Conservation (phyloP, 2,888 invertebrate genomes). For the Catocala sponsa region DNA sequence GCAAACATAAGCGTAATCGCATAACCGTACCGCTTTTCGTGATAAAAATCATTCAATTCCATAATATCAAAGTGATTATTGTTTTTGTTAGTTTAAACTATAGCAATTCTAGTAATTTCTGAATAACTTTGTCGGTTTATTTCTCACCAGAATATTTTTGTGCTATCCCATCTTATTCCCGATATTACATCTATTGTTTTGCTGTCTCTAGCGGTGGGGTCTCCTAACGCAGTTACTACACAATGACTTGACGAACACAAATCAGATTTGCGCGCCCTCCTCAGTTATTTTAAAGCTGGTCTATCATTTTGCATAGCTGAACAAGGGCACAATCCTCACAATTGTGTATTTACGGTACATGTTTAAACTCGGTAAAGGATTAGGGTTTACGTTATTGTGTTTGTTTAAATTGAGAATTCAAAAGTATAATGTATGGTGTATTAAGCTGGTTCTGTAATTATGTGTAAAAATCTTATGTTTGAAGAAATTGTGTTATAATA, state of each 20-base stretch:
- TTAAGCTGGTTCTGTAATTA: too few relatives aligned
- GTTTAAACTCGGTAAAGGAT: constrained; percentile 26
- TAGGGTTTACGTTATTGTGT: constrained; percentile 2
- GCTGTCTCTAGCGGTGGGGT: constrained; percentile 65
- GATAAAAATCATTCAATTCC: too few relatives aligned
- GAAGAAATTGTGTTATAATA: too few relatives aligned
- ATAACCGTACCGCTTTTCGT: too few relatives aligned
- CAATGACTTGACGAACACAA: constrained; percentile 87
- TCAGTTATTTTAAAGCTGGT: constrained; percentile 84
- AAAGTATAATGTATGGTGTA: neutral
- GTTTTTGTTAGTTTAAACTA: too few relatives aligned
- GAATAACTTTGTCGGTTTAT: too few relatives aligned
- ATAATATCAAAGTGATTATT: too few relatives aligned
- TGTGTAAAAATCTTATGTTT: too few relatives aligned
- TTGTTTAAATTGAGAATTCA: constrained; percentile 4
- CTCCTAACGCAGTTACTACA: constrained; percentile 79
- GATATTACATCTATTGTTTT: constrained; percentile 23
- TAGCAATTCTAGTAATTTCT: too few relatives aligned
- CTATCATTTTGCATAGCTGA: constrained; percentile 80
- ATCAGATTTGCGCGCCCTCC: constrained; percentile 85
- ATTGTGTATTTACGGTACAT: constrained; percentile 42
- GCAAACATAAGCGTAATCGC: too few relatives aligned
- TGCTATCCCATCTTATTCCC: too few relatives aligned
- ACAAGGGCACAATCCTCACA: constrained; percentile 29
- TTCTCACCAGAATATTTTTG: too few relatives aligned